Base-by-base conservation (phyloP, 2,797 vertebrate genomes). In the Cyprinella venusta region DNA sequence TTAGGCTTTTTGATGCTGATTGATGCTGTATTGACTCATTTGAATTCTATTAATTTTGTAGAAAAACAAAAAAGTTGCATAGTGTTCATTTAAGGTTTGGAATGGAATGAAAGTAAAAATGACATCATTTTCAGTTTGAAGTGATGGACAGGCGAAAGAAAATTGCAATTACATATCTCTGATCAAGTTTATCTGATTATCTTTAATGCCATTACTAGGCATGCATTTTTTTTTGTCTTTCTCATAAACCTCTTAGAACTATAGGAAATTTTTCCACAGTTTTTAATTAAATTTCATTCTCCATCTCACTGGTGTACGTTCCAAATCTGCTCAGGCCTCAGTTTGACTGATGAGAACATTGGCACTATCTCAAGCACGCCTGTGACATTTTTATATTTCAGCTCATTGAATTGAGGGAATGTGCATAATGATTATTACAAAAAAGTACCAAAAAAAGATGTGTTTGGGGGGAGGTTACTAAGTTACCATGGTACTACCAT, bases 291-390 rank as follows among this genome's bases (percentile, higher is more conserved):
- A 77, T 8, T 77, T 48, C 3, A 30, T 30, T 42, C 4, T 59
- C 52, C 54, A 5, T 76, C n/a, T 76, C n/a, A 26, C 16, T 2
- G 16, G 45, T 71, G 45, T 33, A 52, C 6, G 0, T 59, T 76
- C 12, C 18, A 42, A 13, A 45, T 42, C 75, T 48, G 75, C 24
- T 77, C 59, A 76, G 56, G 15, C 38, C 16, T 76, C 18, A 36
- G 48, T 74, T 72, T 45, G 75, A 45, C 54, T 77, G 56, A 77
- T 42, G 9, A 16, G 38, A 63, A 63, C 75, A 77, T 36, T 54
- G 70, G 48, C 70, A 74, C 50, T 36, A 36, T 74, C 30, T 74
- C 48, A 54, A n/a, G 48, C 48, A 54, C 19, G 6, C 6, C 30
- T 74, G 12, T 54, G 18, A 54, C 30, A 36, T 74, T 74, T 54